These are phyloP conservation scores for Takifugu ocellatus DNA, from an alignment of 2,797 vertebrate genomes.

Conservation along the genomic window DNA sequence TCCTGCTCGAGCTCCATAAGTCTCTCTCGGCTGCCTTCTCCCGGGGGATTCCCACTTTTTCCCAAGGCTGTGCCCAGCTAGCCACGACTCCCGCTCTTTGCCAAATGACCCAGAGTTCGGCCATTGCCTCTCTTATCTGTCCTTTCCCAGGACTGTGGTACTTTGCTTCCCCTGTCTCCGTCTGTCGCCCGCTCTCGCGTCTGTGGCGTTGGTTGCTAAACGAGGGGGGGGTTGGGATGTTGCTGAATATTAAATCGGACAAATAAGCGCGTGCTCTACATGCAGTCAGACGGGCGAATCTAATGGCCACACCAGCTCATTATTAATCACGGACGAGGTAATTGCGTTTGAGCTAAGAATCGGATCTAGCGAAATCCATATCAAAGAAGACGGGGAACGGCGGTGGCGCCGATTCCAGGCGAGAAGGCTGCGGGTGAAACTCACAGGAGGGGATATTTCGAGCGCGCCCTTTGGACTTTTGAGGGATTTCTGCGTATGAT, in stretches of 20 bases:
- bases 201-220: not conserved
- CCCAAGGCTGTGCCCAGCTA: conserved; percentile 75
- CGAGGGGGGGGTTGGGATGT: too few relatives aligned
- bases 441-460: too few relatives aligned
- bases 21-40: conserved; percentile 61
- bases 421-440: too few relatives aligned
- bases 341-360: too few relatives aligned
- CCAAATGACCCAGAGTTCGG: conserved; percentile 70
- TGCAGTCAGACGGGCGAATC: not conserved
- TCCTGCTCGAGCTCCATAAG: conserved; percentile 49
- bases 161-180: conserved; percentile 47
- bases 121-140: conserved; percentile 67
- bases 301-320: too few relatives aligned
- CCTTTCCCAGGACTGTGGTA: conserved; percentile 72
- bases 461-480: too few relatives aligned
- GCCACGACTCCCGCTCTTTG: conserved; percentile 41
- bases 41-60: conserved; percentile 68
- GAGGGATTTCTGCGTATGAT: too few relatives aligned
- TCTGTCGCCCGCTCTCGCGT: conserved; percentile 48
- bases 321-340: too few relatives aligned
- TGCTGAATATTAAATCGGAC: too few relatives aligned
- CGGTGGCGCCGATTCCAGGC: too few relatives aligned
- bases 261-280: not conserved
- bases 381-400: too few relatives aligned
- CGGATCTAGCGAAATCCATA: too few relatives aligned